These are phyloP conservation scores for Mirounga angustirostris DNA, from an alignment of 2,113 vertebrate genomes.

Conservation along the genomic window DNA sequence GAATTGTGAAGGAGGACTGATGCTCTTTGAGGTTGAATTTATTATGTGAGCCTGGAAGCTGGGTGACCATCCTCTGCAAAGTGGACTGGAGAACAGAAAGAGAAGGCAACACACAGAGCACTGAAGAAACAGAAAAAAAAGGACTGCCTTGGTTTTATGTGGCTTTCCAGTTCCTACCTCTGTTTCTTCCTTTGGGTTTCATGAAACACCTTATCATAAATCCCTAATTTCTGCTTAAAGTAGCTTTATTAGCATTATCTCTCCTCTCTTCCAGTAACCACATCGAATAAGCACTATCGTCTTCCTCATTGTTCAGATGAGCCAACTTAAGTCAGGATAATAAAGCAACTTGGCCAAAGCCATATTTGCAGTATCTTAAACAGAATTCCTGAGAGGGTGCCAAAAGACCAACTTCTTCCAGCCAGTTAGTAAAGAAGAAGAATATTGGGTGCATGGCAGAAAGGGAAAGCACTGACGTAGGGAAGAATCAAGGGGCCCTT, in stretches of 20 bases:
- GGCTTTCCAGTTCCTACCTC: background rate
- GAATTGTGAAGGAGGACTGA: background rate
- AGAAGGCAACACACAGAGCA: background rate
- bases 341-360: constrained; percentile 5
- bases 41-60: background rate
- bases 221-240: background rate
- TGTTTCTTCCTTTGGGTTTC: constrained; percentile 16
- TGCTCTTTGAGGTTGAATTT: background rate
- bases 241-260: background rate
- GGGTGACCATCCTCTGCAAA: background rate
- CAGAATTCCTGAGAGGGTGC: background rate
- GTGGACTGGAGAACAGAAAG: background rate
- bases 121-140: background rate
- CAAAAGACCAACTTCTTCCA: background rate
- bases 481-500: background rate
- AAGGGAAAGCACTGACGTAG: background rate
- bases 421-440: background rate
- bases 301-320: background rate
- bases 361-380: background rate
- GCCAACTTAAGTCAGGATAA: background rate
- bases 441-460: background rate
- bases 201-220: background rate
- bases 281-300: background rate
- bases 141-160: background rate
- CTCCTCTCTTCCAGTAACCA: background rate